A percentile compares a stretch with the other conserved stretches of the same genome.
Conservation (phyloP, 2,113 vertebrate species). For the Hippolais icterina region DNA sequence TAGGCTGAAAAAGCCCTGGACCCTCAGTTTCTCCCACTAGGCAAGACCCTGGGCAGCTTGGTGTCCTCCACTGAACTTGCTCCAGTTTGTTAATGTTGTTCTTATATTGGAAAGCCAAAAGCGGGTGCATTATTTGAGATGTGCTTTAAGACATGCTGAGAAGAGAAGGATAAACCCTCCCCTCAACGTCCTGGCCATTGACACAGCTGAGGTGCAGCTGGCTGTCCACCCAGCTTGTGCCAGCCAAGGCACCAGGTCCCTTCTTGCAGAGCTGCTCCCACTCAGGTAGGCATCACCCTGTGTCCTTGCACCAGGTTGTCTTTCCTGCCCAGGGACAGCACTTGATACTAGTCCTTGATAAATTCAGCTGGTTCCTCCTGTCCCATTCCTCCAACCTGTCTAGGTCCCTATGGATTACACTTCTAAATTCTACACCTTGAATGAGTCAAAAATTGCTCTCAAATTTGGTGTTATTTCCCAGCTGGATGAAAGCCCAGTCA, state of each 20-base stretch:
- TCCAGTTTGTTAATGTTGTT: neutral
- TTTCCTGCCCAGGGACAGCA: neutral
- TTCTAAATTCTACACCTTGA: neutral
- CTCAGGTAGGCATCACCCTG: neutral
- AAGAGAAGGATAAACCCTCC: neutral
- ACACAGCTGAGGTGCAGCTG: rapidly evolving
- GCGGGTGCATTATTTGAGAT: neutral
- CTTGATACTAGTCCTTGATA: neutral
- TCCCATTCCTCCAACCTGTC: neutral
- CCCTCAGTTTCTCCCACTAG: neutral
- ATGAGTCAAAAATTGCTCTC: neutral
- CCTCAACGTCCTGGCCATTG: neutral
- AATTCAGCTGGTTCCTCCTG: neutral
- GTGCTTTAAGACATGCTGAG: neutral
- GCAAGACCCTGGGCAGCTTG: neutral
- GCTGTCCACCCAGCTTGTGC: neutral
- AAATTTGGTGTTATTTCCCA: neutral
- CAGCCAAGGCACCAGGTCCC: too few species aligned
- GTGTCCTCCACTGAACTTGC: neutral
- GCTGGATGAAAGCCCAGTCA: neutral
- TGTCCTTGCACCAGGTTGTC: neutral
- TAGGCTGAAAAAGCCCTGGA: neutral
- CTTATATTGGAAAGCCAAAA: neutral
- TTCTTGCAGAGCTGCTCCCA: neutral
- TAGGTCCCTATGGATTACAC: neutral